Evolutionary conservation across 2,797 vertebrate genomes (phyloP).

Genomic region (Tauraco hartlaubi): DNA sequence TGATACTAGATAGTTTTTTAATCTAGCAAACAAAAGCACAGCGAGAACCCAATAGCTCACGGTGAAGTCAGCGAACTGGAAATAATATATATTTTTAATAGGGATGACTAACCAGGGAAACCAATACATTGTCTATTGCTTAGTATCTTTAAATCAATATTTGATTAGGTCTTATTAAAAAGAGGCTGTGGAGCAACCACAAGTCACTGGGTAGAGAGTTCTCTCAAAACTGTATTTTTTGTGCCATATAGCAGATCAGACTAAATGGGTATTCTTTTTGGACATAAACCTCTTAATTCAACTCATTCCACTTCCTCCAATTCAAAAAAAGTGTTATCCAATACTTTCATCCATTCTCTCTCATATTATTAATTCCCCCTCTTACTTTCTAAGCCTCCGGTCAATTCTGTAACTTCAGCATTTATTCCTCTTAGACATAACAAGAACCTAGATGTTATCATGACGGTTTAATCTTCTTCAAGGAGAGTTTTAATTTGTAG

Average conservation of each 20-base stretch:
- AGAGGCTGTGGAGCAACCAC: background rate
- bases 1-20: conserved; percentile 26
- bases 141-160: conserved; percentile 31
- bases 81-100: conserved; percentile 63
- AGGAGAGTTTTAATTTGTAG: conserved; percentile 65
- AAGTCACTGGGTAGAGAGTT: background rate
- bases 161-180: conserved; percentile 39
- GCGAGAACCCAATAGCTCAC: background rate
- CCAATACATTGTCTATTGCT: background rate
- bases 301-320: background rate
- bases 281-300: conserved; percentile 52
- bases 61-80: background rate
- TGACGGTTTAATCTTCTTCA: conserved; percentile 68
- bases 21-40: conserved; percentile 32
- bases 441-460: conserved; percentile 65
- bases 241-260: background rate
- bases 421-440: conserved; percentile 69
- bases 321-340: conserved; percentile 25
- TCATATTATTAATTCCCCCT: conserved; percentile 42
- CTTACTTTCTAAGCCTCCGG: conserved; percentile 63
- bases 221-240: background rate
- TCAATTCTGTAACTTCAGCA: conserved; percentile 67
- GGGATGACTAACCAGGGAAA: conserved; percentile 35
- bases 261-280: conserved; percentile 19
- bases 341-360: conserved; percentile 38